Evolutionary conservation across 2,113 vertebrate species (phyloP), one percentile per base, ranked within the genome.

Genomic region (Aspiorhynchus laticeps): DNA sequence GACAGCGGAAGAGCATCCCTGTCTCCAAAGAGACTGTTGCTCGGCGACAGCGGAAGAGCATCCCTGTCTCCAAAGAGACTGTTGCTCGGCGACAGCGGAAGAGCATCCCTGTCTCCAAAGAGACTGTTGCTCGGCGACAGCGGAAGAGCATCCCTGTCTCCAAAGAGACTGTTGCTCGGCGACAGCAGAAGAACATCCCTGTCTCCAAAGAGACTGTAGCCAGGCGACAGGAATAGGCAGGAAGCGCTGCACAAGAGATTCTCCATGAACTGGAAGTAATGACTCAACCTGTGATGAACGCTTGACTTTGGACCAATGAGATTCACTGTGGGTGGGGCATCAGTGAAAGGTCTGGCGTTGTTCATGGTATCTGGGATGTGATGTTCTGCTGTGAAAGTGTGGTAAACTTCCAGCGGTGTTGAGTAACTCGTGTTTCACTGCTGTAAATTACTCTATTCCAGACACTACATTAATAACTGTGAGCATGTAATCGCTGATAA

Each of bases 121-220:
- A 9, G 17, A 71, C 67, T 36, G 67, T 36, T 71, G 36, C 63
- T 8, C 59, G 43, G 67, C 33, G 85, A 17, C 78, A 43, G 19
- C 0, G 90, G 73, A 75, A 92, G 88, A 88, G 73, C 71, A 43
- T 89, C 87, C 8, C 67, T 21, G 67, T 71, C 31, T 71, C 67
- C 67, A 21, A 21, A 21, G 67, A 9, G 17, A 71, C 36, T 91
- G 43, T 89, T 88, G 24, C 82, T 90, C 0, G 85, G 82, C 17
- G 89, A 90, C 78, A 17, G 19, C 0, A 90, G 73, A 75, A 92
- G 88, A 88, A 67, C 71, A 43, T 89, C 87, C 8, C 67, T 21
- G 67, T 71, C 31, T 71, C 67, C 67, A 21, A 21, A 21, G 67
- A 9, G 17, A 71, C 67, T 36, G 67, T 36, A 36, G 36, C 63